Evolutionary conservation across 2,888 invertebrate species (phyloP).

Genomic region (Polia nebulosa): DNA sequence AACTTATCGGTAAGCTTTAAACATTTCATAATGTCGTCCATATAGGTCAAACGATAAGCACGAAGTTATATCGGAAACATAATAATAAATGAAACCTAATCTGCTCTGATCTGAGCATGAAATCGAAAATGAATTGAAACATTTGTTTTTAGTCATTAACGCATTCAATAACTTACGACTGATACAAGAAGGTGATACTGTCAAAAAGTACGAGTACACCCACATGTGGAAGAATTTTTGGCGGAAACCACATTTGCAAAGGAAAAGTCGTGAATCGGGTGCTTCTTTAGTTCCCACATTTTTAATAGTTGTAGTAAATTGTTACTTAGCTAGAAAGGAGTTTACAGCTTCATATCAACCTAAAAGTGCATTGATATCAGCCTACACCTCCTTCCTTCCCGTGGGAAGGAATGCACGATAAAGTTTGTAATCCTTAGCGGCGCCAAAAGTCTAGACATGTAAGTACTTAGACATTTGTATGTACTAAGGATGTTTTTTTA

Average conservation of each 20-base stretch:
- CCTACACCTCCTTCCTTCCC: conserved; percentile 15
- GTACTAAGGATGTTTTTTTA: conserved; percentile 46
- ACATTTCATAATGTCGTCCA: conserved; percentile 61
- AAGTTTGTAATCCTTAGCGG: conserved; percentile 46
- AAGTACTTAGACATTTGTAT: conserved; percentile 25
- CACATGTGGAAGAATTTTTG: neutral
- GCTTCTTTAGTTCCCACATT: neutral
- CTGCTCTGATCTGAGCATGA: conserved; percentile 39
- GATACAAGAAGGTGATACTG: neutral
- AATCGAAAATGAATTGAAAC: conserved; percentile 9
- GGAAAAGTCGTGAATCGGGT: neutral
- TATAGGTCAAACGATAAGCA: conserved; percentile 65
- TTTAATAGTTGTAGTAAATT: too few relatives aligned
- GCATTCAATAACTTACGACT: neutral
- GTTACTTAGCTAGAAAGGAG: neutral
- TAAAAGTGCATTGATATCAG: conserved; percentile 46
- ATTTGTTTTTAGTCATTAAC: conserved; percentile 6
- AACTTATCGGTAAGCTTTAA: conserved; percentile 59
- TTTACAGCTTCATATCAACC: conserved; percentile 4
- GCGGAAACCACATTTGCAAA: neutral
- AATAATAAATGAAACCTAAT: conserved; percentile 54
- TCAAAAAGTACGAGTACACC: too few relatives aligned
- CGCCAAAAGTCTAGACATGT: conserved; percentile 67
- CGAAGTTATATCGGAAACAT: conserved; percentile 42
- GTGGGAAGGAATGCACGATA: conserved; percentile 57